phyloP scores from a whole-genome alignment of 2,113 vertebrate species.

The Damaliscus lunatus region DNA sequence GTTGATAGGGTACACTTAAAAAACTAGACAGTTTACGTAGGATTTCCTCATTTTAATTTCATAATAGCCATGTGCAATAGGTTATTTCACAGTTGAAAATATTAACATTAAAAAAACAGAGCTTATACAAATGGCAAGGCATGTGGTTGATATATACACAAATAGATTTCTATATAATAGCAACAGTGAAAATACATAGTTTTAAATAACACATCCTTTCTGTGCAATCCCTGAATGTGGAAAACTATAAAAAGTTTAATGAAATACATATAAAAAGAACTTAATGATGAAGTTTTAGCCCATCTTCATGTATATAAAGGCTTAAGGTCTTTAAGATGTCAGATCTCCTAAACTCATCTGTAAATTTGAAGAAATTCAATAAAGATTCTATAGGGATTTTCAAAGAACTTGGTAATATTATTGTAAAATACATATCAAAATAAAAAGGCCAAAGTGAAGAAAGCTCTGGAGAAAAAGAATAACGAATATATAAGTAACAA shows the following conservation, averaged over 20 bases:
- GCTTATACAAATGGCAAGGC: background rate
- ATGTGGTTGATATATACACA: background rate
- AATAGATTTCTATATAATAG: background rate
- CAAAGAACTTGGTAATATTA: background rate
- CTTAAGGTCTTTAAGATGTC: background rate
- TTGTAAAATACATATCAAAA: background rate
- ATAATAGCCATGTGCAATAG: background rate
- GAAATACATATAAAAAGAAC: background rate
- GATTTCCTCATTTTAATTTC: background rate
- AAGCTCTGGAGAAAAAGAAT: background rate
- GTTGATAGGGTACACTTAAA: background rate
- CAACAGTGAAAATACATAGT: background rate
- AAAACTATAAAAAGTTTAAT: background rate
- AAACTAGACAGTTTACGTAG: background rate
- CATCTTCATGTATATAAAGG: background rate
- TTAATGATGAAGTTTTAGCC: background rate
- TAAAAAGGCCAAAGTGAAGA: background rate
- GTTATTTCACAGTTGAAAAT: background rate
- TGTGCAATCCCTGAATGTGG: background rate
- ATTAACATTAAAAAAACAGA: too few species aligned
- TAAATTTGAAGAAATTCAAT: background rate
- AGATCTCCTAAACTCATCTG: too few species aligned
- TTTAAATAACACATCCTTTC: background rate
- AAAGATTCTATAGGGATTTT: background rate
- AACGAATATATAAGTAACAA: background rate